phyloP scores from a whole-genome alignment of 2,797 vertebrate species.

The Synaphobranchus kaupii region DNA sequence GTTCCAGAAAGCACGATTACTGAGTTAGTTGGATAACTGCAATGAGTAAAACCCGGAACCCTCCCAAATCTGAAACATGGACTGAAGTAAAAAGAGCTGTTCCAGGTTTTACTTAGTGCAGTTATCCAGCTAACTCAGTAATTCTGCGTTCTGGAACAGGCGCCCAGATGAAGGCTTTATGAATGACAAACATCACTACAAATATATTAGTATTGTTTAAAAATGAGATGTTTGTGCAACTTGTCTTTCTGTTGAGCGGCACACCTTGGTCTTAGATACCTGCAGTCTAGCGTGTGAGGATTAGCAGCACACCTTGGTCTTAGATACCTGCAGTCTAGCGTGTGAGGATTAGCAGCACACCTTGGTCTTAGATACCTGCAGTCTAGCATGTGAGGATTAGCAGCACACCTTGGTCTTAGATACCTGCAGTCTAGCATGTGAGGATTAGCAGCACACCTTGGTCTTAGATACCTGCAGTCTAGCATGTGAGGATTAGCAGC shows the following conservation, averaged over 20 bases:
- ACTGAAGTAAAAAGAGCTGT: no score
- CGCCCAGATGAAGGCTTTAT: not conserved
- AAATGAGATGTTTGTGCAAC: not conserved
- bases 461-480: not conserved
- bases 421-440: not conserved
- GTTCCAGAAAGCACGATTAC: no score
- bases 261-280: not conserved
- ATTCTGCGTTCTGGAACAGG: no score
- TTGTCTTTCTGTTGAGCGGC: not conserved
- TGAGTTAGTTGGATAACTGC: no score
- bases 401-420: not conserved
- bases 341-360: not conserved
- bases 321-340: no score
- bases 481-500: not conserved
- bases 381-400: no score
- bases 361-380: no score
- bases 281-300: not conserved
- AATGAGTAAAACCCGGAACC: no score
- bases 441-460: not conserved
- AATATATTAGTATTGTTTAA: not conserved
- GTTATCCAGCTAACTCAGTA: no score
- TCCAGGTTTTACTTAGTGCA: no score
- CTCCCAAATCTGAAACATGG: no score
- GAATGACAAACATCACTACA: not conserved
- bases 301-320: no score